Percentiles rank a stretch among this genome's conserved stretches.
These are phyloP conservation scores for Isaurus tuberculatus DNA, from an alignment of 92 coral and sea anemone genomes.

Conservation along the genomic window DNA sequence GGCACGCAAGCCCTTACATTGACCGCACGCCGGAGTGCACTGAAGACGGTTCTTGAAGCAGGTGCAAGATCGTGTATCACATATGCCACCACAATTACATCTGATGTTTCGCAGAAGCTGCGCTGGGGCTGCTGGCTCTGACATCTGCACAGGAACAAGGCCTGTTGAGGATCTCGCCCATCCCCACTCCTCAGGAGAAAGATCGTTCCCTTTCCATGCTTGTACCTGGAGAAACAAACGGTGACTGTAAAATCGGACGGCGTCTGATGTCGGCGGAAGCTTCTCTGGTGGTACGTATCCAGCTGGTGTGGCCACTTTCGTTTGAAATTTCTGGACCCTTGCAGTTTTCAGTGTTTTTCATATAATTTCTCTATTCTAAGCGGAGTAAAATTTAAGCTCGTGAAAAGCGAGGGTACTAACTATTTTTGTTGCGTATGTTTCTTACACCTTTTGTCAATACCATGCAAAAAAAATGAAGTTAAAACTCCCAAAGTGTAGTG, in stretches of 20 bases:
- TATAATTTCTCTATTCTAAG: not conserved
- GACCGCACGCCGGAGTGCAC: constrained; percentile 52
- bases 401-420: not conserved
- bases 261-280: constrained; percentile 61
- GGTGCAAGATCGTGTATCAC: constrained; percentile 38
- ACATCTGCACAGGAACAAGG: constrained; percentile 38
- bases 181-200: constrained; percentile 55
- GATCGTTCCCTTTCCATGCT: constrained; percentile 57
- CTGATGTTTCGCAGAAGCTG: constrained; percentile 38
- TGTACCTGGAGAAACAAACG: constrained; percentile 54
- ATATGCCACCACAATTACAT: constrained; percentile 38
- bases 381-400: constrained; percentile 16
- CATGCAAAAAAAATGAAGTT: constrained; percentile 10
- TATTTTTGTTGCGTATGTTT: constrained; percentile 25
- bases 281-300: constrained; percentile 55
- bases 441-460: constrained; percentile 15
- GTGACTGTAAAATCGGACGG: constrained; percentile 53
- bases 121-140: constrained; percentile 48
- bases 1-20: constrained; percentile 42
- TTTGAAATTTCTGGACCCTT: constrained; percentile 50
- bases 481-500: constrained; percentile 6
- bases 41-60: constrained; percentile 52
- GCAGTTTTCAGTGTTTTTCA: constrained; percentile 21
- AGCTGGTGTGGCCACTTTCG: constrained; percentile 44
- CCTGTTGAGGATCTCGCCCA: constrained; percentile 44